phyloP scores from a whole-genome alignment of 2,113 vertebrate species.

The Proterorhinus semilunaris region DNA sequence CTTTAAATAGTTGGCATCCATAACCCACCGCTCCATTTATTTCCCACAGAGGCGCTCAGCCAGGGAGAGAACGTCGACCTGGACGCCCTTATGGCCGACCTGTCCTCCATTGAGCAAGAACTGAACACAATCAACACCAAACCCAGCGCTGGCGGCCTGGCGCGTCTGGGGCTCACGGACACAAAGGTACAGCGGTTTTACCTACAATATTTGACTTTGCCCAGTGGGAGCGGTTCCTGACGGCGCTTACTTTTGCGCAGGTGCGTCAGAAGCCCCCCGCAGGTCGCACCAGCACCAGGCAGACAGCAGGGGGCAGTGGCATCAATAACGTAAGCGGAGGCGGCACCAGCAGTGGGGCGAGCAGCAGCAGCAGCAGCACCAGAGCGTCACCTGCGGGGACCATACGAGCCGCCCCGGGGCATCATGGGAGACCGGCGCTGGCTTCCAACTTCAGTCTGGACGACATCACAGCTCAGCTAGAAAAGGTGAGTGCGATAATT shows the following conservation, averaged over 20 bases:
- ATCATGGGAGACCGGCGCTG: slow-evolving; percentile 66
- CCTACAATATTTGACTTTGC: background rate
- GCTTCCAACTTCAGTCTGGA: slow-evolving; percentile 92
- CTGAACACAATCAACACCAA: slow-evolving; percentile 86
- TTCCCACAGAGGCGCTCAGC: slow-evolving; percentile 88
- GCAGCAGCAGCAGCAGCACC: slow-evolving; percentile 80
- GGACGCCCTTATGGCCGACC: slow-evolving; percentile 96
- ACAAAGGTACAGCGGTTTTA: slow-evolving; percentile 45
- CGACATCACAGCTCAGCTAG: slow-evolving; percentile 95
- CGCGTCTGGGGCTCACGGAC: slow-evolving; percentile 74
- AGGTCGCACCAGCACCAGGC: slow-evolving; percentile 74
- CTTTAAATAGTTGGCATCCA: background rate
- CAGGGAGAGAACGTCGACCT: slow-evolving; percentile 95
- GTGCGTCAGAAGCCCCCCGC: slow-evolving; percentile 82
- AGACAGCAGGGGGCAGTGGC: slow-evolving; percentile 56
- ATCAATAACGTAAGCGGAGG: slow-evolving; percentile 67
- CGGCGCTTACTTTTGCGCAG: slow-evolving; percentile 18
- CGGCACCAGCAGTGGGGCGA: slow-evolving; percentile 70
- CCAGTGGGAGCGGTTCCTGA: background rate
- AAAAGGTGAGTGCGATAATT: slow-evolving; percentile 71
- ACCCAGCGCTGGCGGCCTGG: slow-evolving; percentile 68
- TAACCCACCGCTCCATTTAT: background rate
- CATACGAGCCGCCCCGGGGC: slow-evolving; percentile 52
- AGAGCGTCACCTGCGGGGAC: slow-evolving; percentile 79
- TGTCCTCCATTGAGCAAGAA: slow-evolving; percentile 97